Conservation (phyloP, 92 coral and sea anemone species). For the Isaurus tuberculatus region DNA sequence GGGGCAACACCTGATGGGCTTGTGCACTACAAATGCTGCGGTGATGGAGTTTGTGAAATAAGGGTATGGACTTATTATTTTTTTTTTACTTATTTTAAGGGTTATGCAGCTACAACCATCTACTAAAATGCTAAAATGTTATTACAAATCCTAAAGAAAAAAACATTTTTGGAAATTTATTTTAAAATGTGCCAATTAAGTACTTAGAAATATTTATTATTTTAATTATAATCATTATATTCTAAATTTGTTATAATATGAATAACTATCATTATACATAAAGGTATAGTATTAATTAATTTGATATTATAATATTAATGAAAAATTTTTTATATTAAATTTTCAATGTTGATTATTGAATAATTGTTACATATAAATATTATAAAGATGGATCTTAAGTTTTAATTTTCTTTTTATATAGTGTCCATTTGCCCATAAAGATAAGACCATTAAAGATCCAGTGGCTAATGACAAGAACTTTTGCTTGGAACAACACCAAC, state of each 20-base stretch:
- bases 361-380: too few species aligned
- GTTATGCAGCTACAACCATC: constrained; percentile 2
- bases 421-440: too few species aligned
- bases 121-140: not conserved
- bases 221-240: not conserved
- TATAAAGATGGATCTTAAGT: too few species aligned
- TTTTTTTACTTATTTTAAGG: not conserved
- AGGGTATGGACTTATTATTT: constrained; percentile 15
- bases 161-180: not conserved
- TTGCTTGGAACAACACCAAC: constrained; percentile 1
- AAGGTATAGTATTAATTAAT: not conserved
- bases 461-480: too few species aligned
- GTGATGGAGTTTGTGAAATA: constrained; percentile 57
- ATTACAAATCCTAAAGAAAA: not conserved
- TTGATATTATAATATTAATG: not conserved
- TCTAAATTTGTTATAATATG: not conserved
- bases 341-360: too few species aligned
- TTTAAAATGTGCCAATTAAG: not conserved
- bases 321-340: too few species aligned
- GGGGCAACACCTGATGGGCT: constrained; percentile 18
- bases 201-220: not conserved
- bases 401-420: too few species aligned
- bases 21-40: constrained; percentile 51
- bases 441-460: too few species aligned
- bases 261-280: not conserved